Evolutionary conservation across 37 sponge, comb jelly and placozoan species (phyloP).

Genomic region (Eunapius fragilis): DNA sequence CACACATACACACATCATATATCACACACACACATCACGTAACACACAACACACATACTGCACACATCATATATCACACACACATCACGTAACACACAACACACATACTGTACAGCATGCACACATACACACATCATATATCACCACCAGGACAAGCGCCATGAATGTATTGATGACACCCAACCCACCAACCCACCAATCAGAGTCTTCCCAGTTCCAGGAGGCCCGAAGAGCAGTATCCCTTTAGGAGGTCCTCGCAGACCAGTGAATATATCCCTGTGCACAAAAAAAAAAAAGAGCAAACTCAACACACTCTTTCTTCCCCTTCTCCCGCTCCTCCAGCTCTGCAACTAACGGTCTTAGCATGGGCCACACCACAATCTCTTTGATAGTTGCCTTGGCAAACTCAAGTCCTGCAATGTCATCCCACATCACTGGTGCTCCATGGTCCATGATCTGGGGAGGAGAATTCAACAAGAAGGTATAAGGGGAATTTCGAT

Average conservation of each 20-base stretch:
- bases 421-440: slow-evolving; percentile 93
- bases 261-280: slow-evolving; percentile 95
- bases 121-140: too few relatives aligned
- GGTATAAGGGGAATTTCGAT: not conserved
- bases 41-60: not conserved
- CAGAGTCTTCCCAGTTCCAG: slow-evolving; percentile 99
- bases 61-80: not conserved
- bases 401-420: slow-evolving; percentile 98
- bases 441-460: slow-evolving; percentile 93
- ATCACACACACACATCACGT: not conserved
- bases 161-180: not conserved
- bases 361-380: slow-evolving; percentile 98
- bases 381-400: slow-evolving; percentile 95
- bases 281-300: not conserved
- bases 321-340: not conserved
- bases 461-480: not conserved
- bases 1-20: not conserved
- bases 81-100: not conserved
- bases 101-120: not conserved
- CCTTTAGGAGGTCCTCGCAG: slow-evolving; percentile 98
- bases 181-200: slow-evolving; percentile 69
- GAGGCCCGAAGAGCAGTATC: slow-evolving; percentile 97
- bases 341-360: slow-evolving; percentile 79
- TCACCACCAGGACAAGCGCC: too few relatives aligned
- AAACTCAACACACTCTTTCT: not conserved